phyloP scores from a whole-genome alignment of 2,113 vertebrate genomes.

The Pelecanoides urinatrix region DNA sequence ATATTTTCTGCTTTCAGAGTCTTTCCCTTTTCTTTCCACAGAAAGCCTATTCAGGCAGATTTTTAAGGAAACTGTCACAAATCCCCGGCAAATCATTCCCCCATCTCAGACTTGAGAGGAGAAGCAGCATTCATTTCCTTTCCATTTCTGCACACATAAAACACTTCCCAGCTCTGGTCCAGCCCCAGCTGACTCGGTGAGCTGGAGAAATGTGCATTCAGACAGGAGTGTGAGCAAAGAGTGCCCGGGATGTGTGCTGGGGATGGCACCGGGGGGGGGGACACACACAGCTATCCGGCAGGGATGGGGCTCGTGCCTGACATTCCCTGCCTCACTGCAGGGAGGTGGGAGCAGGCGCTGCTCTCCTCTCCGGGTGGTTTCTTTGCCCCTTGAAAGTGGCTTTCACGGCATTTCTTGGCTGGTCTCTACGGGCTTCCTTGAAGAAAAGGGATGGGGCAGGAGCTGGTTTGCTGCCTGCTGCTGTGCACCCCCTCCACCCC shows the following conservation, averaged over 20 bases:
- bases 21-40: not conserved
- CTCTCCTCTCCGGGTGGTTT: not conserved
- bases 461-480: not conserved
- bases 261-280: not conserved
- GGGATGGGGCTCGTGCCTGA: not conserved
- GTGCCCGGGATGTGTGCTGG: not conserved
- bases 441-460: not conserved
- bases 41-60: conserved; percentile 11
- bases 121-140: conserved; percentile 24
- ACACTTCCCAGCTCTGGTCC: not conserved
- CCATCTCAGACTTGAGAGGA: not conserved
- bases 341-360: not conserved
- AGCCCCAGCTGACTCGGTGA: not conserved
- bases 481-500: not conserved
- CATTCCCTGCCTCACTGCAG: not conserved
- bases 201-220: not conserved
- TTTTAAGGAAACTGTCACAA: not conserved
- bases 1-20: not conserved
- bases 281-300: not conserved
- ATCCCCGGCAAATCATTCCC: conserved; percentile 9
- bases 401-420: not conserved
- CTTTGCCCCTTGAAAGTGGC: not conserved
- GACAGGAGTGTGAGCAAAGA: not conserved
- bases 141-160: not conserved
- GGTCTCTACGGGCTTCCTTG: not conserved